Percentiles rank a stretch among this genome's conserved stretches.
Conservation (phyloP, 2,113 vertebrate genomes). For the Arvicanthis niloticus region DNA sequence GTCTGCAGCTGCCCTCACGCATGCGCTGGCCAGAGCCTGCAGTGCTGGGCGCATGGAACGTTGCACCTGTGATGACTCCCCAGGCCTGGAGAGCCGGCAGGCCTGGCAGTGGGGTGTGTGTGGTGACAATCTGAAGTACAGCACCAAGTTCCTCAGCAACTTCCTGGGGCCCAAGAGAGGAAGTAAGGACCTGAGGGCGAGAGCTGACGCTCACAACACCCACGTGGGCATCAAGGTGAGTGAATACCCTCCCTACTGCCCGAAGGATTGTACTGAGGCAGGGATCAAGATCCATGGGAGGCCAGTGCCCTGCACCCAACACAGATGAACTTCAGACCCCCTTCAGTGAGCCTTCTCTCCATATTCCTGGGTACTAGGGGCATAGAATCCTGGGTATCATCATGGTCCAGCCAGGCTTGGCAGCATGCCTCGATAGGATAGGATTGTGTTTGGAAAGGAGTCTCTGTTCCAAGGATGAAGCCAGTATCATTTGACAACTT, state of each 20-base stretch:
- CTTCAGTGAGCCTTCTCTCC: background rate
- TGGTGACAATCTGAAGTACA: constrained; percentile 98
- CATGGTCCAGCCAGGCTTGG: background rate
- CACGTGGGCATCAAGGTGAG: constrained; percentile 96
- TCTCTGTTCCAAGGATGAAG: background rate
- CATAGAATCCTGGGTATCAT: background rate
- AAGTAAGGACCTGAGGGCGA: constrained; percentile 96
- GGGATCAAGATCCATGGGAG: background rate
- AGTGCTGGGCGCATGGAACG: constrained; percentile 98
- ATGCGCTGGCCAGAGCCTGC: constrained; percentile 96
- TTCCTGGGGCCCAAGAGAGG: constrained; percentile 96
- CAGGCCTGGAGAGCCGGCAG: constrained; percentile 95
- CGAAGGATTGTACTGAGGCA: accelerated
- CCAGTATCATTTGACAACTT: background rate
- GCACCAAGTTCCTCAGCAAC: constrained; percentile 97
- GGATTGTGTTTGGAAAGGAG: background rate
- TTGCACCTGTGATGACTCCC: constrained; percentile 98
- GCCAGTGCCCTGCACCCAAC: no score
- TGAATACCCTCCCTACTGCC: accelerated
- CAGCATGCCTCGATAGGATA: background rate
- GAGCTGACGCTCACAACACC: constrained; percentile 96
- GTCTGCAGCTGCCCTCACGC: constrained; percentile 95
- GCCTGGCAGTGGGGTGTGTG: constrained; percentile 99
- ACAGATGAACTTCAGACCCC: background rate
- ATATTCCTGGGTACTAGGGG: background rate